Base-by-base conservation (phyloP, 2,888 invertebrate species). In the Trichopoda pennipes region DNA sequence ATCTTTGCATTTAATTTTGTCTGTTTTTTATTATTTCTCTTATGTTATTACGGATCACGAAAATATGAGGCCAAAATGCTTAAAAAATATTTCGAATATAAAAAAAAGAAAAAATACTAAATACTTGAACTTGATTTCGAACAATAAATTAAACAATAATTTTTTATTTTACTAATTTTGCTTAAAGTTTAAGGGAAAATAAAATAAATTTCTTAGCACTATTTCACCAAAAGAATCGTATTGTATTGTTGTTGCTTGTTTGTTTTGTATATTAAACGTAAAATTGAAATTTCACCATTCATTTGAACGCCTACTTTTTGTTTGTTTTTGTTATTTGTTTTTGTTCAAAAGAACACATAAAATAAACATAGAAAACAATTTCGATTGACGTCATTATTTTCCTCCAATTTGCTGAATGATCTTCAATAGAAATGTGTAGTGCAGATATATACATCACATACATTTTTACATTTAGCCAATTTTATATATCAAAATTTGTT, bases 121-220 rank as follows among this genome's bases (percentile, higher is more conserved):
- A 32, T 68, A 81, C 78, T 38, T 81, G 81, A 81, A 78, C 78
- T 81, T 81, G 81, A 81, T 74, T 32, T 76, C 14, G 16, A 51
- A 6, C 0, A 4, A 58, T 0, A 42, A 69, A 23, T 16, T 23
- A 12, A 6, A 28, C 28, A 28, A 28, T 7, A 28, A 28, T 28
- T 28, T 28, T 28, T 28, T 38, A 21, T 51, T 51, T 19, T 9
- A 3, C 9, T 12, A 21, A 19, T 19, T 28, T 19, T 53, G 17
- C 44, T n/a, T 61, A 17, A 47, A 38, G 0, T 38, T 3, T 17
- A 0, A 19, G 32, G 6, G 21, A 14, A n/a, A 56, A 56, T 64
- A 47, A 8, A 17, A 23, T 3, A 42, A n/a, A n/a, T n/a, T 17
- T 56, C 19, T 17, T 51, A 38, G 12, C n/a, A 53, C 44, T 51